Percentiles rank a stretch among this genome's conserved stretches.
phyloP scores from a whole-genome alignment of 2,888 invertebrate genomes.

The Eupithecia centaureata region DNA sequence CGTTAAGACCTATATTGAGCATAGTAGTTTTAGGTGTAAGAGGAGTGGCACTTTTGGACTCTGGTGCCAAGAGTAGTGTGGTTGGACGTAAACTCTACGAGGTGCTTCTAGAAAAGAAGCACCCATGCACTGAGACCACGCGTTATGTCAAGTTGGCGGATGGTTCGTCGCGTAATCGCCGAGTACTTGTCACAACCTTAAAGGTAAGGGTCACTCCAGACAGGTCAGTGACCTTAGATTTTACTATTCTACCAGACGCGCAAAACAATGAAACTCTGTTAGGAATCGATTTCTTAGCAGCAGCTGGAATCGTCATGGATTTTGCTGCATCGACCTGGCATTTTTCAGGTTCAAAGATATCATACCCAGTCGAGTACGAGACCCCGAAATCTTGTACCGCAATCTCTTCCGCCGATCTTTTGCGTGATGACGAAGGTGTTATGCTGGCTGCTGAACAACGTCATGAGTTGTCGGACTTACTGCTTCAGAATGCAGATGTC shows the following conservation, averaged over 20 bases:
- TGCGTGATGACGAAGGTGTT: background rate
- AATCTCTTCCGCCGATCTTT: background rate
- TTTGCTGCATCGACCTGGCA: background rate
- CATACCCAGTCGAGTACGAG: slow-evolving; percentile 9
- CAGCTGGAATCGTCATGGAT: background rate
- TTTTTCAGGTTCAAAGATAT: background rate
- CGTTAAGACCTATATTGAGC: background rate
- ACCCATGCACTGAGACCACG: slow-evolving; percentile 5
- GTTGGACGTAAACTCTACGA: background rate
- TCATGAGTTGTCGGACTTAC: background rate
- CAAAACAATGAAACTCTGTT: slow-evolving; percentile 9
- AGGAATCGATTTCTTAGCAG: slow-evolving; percentile 3
- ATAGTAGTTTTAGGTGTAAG: background rate
- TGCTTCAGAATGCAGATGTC: no score
- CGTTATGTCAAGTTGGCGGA: slow-evolving; percentile 1
- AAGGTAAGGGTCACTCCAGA: background rate
- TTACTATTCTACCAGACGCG: slow-evolving; percentile 9
- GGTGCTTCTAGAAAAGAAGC: background rate
- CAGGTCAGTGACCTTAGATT: background rate
- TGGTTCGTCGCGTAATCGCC: background rate
- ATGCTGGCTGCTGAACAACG: background rate
- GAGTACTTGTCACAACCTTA: background rate
- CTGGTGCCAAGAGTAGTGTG: slow-evolving; percentile 7
- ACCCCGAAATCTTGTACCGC: background rate
- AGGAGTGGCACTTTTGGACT: slow-evolving; percentile 2